phyloP scores from a whole-genome alignment of 2,888 invertebrate species.

The Gerris lacustris region DNA sequence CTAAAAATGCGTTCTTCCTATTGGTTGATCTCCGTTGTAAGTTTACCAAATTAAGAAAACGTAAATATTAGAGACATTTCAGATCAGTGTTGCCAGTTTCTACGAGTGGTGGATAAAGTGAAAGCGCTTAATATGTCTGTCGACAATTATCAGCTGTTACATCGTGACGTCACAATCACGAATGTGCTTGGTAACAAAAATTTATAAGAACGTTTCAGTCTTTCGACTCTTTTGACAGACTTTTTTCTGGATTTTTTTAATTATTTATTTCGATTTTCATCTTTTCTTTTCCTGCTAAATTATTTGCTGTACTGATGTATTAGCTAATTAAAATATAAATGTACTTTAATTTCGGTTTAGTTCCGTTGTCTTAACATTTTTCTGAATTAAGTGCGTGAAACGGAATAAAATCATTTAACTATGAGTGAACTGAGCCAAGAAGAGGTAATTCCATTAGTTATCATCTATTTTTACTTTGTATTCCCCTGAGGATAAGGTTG shows the following conservation, averaged over 20 bases:
- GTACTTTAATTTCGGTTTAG: background rate
- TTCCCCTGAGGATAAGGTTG: too few relatives aligned
- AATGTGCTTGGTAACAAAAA: slow-evolving; percentile 29
- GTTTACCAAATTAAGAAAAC: background rate
- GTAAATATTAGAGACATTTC: too few relatives aligned
- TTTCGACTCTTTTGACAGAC: slow-evolving; percentile 24
- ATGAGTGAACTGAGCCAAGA: slow-evolving; percentile 82
- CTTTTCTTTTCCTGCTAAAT: too few relatives aligned
- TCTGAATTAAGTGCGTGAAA: slow-evolving; percentile 8
- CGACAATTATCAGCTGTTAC: slow-evolving; percentile 22
- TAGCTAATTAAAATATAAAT: slow-evolving; percentile 9
- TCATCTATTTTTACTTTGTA: background rate
- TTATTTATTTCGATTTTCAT: background rate
- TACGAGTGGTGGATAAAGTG: background rate
- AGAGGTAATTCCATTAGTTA: slow-evolving; percentile 48
- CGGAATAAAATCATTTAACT: slow-evolving; percentile 15
- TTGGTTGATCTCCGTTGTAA: too few relatives aligned
- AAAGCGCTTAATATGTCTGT: background rate
- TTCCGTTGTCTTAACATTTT: background rate
- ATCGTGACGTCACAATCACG: slow-evolving; percentile 25
- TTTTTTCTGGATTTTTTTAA: slow-evolving; percentile 18
- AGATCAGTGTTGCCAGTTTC: background rate
- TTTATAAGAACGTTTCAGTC: background rate
- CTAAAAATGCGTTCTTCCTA: too few relatives aligned
- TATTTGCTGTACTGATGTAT: background rate